Evolutionary conservation across 2,888 invertebrate species (phyloP).

Genomic region (Epirrhoe alternata): DNA sequence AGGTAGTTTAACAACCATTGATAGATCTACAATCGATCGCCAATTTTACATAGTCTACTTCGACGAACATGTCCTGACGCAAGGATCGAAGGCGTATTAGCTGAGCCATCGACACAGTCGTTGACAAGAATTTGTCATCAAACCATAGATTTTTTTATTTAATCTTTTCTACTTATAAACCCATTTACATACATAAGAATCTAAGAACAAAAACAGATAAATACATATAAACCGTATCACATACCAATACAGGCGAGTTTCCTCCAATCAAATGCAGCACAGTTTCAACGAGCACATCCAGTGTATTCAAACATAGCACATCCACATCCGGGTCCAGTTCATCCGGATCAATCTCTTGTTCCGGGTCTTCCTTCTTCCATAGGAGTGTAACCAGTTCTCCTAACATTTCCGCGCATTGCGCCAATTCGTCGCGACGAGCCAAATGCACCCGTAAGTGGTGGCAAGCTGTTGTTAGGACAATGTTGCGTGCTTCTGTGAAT

Average conservation of each 20-base stretch:
- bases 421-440: conserved; percentile 91
- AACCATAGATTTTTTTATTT: too few relatives aligned
- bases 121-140: too few relatives aligned
- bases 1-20: too few relatives aligned
- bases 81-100: too few relatives aligned
- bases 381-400: conserved; percentile 90
- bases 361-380: conserved; percentile 82
- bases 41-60: too few relatives aligned
- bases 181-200: too few relatives aligned
- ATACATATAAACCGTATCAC: conserved; percentile 27
- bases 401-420: conserved; percentile 93
- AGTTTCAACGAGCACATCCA: conserved; percentile 94
- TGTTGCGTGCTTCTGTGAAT: conserved; percentile 91
- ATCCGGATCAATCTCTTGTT: conserved; percentile 71
- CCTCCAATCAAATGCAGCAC: conserved; percentile 93
- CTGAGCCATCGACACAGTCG: too few relatives aligned
- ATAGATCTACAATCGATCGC: too few relatives aligned
- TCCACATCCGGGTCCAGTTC: conserved; percentile 90
- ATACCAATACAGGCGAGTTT: conserved; percentile 88
- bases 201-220: background rate
- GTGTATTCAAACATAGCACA: conserved; percentile 90
- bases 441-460: conserved; percentile 94
- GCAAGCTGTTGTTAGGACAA: conserved; percentile 93
- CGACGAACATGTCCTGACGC: too few relatives aligned
- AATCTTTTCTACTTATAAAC: too few relatives aligned